Conservation (phyloP, 2,113 vertebrate species). For the Cololabis saira region DNA sequence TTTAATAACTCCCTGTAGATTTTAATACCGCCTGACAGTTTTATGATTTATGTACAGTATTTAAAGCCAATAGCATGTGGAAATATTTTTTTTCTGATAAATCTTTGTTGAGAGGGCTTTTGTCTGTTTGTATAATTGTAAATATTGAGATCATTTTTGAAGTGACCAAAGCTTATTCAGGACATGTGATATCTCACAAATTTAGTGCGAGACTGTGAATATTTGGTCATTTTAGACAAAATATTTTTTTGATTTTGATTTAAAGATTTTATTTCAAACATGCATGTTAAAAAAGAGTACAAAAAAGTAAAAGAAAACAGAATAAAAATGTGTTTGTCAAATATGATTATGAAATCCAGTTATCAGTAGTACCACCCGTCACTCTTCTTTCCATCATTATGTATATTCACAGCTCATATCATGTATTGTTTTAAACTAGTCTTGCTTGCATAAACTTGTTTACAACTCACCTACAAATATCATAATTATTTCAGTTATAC, state of each 20-base stretch:
- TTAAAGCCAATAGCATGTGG: constrained; percentile 4
- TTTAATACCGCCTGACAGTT: constrained; percentile 34
- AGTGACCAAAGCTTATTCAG: background rate
- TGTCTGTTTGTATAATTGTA: constrained; percentile 20
- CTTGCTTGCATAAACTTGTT: constrained; percentile 19
- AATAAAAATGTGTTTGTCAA: too few relatives aligned
- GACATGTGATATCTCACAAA: background rate
- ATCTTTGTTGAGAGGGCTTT: constrained; percentile 20
- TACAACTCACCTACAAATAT: constrained; percentile 36
- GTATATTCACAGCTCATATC: too few relatives aligned
- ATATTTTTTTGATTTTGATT: too few relatives aligned
- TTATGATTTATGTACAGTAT: constrained; percentile 48
- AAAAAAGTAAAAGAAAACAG: too few relatives aligned
- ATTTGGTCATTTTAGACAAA: background rate
- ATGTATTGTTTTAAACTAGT: background rate
- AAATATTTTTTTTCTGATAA: background rate
- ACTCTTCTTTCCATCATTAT: too few relatives aligned
- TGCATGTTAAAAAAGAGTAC: too few relatives aligned
- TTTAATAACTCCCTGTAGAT: constrained; percentile 39
- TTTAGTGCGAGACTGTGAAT: background rate
- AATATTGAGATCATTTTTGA: background rate
- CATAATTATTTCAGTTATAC: constrained; percentile 15
- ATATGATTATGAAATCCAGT: too few relatives aligned
- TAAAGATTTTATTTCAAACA: too few relatives aligned
- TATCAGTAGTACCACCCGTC: too few relatives aligned